Conservation (phyloP, 2,888 invertebrate genomes). For the Chloroclysta siterata region DNA sequence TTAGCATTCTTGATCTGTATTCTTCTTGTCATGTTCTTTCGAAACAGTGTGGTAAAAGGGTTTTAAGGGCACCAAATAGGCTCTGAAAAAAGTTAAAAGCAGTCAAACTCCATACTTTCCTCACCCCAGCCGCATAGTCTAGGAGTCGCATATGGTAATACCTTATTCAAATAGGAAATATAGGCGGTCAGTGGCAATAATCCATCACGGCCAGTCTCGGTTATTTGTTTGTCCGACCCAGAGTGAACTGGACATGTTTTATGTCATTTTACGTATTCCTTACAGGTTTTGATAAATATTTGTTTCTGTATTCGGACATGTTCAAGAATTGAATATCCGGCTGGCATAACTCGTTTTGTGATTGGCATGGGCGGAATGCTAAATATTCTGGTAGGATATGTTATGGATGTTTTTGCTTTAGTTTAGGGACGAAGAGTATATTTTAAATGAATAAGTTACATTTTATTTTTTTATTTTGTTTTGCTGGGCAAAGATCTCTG, state of each 20-base stretch:
- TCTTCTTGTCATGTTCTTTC: too few species aligned
- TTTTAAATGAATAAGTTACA: background rate
- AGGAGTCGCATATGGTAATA: constrained; percentile 84
- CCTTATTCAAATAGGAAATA: constrained; percentile 84
- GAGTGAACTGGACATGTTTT: constrained; percentile 67
- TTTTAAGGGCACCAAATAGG: too few species aligned
- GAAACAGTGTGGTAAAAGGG: too few species aligned
- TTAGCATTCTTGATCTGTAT: too few species aligned
- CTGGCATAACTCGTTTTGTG: constrained; percentile 63
- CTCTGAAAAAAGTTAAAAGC: too few species aligned
- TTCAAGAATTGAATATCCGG: constrained; percentile 83
- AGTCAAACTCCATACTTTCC: constrained; percentile 51
- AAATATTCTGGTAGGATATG: constrained; percentile 34
- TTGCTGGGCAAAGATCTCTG: too few species aligned
- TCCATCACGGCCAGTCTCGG: constrained; percentile 73
- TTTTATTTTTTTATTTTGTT: background rate
- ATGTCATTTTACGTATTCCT: constrained; percentile 84
- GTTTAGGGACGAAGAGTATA: constrained; percentile 40
- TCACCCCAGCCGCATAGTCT: constrained; percentile 55
- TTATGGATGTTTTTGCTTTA: constrained; percentile 46
- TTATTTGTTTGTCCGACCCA: constrained; percentile 69
- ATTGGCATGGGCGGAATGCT: constrained; percentile 68
- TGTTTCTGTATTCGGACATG: constrained; percentile 80
- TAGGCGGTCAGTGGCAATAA: constrained; percentile 84
- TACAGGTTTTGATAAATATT: constrained; percentile 84